Conservation (phyloP, 2,113 vertebrate genomes). For the Ameiurus melas region DNA sequence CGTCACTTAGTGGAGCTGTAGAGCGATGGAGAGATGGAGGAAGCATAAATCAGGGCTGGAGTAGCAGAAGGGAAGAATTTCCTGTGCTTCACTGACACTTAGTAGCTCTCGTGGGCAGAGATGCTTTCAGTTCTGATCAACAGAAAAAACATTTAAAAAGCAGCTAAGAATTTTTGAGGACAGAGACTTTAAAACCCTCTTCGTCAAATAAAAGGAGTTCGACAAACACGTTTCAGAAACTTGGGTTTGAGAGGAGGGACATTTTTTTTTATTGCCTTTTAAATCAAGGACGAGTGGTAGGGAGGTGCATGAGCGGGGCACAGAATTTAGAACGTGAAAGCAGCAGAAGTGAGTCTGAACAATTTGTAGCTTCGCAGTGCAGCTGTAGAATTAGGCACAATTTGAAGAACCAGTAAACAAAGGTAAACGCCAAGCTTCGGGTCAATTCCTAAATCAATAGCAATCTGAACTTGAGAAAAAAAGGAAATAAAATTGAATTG, state of each 20-base stretch:
- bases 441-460: background rate
- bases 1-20: background rate
- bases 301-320: background rate
- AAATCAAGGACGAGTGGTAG: constrained; percentile 43
- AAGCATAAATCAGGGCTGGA: constrained; percentile 60
- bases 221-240: constrained; percentile 33
- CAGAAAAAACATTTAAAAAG: constrained; percentile 69
- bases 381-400: constrained; percentile 9
- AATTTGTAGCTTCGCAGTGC: constrained; percentile 10
- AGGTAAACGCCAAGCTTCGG: background rate
- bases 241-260: constrained; percentile 25
- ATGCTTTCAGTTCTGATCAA: constrained; percentile 71
- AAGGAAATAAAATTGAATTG: background rate
- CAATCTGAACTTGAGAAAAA: background rate
- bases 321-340: constrained; percentile 47
- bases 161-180: constrained; percentile 31
- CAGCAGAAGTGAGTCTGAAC: constrained; percentile 50
- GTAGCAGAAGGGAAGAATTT: constrained; percentile 54
- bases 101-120: constrained; percentile 66
- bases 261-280: constrained; percentile 38
- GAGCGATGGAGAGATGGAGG: constrained; percentile 20
- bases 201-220: constrained; percentile 35
- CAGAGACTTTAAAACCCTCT: constrained; percentile 41
- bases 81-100: constrained; percentile 60
- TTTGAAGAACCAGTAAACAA: constrained; percentile 6